A percentile compares a stretch with the other conserved stretches of the same genome.
Conservation (phyloP, 2,113 vertebrate species). For the Dicrurus megarhynchus region DNA sequence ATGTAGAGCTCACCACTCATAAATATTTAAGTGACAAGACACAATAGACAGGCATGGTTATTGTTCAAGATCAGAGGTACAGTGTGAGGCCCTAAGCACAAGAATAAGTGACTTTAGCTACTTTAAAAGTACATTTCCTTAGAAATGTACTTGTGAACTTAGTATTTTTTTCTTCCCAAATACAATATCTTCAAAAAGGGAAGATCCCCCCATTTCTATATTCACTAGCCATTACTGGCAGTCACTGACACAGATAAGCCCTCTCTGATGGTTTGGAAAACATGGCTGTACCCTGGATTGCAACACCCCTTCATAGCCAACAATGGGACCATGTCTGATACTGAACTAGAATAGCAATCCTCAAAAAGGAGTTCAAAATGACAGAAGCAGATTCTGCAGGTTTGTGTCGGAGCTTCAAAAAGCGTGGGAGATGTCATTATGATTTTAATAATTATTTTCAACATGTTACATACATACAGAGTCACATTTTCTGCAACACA, state of each 20-base stretch:
- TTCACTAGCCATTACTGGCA: background rate
- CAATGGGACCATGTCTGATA: background rate
- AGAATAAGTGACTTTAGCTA: background rate
- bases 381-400: background rate
- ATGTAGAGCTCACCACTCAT: slow-evolving; percentile 44
- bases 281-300: background rate
- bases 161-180: background rate
- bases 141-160: background rate
- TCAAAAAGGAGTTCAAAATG: background rate
- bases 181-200: background rate
- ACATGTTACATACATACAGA: background rate
- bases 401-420: background rate
- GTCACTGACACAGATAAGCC: background rate
- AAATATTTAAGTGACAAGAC: slow-evolving; percentile 58
- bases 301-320: background rate
- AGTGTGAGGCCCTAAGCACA: background rate
- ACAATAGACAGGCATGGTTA: background rate
- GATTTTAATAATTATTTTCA: background rate
- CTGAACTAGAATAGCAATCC: background rate
- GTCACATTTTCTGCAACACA: background rate
- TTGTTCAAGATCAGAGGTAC: background rate
- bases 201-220: background rate
- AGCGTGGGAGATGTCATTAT: background rate
- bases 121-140: background rate
- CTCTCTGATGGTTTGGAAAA: background rate